Conservation (phyloP, 2,797 vertebrate species). For the Carduelis carduelis region DNA sequence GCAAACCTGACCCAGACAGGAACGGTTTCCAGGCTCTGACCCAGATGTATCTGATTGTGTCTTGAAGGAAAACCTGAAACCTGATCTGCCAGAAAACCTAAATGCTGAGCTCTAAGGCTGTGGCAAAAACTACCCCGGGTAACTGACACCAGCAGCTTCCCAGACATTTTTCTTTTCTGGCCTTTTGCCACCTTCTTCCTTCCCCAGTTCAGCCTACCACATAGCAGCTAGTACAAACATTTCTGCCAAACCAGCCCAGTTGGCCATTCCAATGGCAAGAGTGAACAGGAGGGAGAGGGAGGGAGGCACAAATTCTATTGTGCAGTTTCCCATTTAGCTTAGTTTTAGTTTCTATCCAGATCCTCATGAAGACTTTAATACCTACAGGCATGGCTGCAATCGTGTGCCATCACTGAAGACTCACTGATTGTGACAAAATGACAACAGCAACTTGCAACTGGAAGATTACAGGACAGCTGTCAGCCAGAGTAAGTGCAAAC, state of each 20-base stretch:
- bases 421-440: not conserved
- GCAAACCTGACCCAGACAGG: not conserved
- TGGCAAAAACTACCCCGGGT: not conserved
- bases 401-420: not conserved
- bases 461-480: not conserved
- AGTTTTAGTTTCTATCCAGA: not conserved
- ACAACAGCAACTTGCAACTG: not conserved
- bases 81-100: not conserved
- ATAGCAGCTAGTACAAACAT: not conserved
- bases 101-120: not conserved
- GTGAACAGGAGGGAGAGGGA: not conserved
- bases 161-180: not conserved
- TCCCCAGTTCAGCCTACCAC: not conserved
- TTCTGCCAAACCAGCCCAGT: not conserved
- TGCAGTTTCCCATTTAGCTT: not conserved
- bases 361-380: not conserved
- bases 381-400: not conserved
- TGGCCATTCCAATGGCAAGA: not conserved
- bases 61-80: not conserved
- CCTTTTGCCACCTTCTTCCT: not conserved
- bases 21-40: not conserved
- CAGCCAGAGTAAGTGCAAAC: not conserved
- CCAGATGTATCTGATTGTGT: not conserved
- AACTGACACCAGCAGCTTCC: not conserved
- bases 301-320: not conserved